Conservation (phyloP, 2,797 vertebrate genomes). For the Simalia tracyae region DNA sequence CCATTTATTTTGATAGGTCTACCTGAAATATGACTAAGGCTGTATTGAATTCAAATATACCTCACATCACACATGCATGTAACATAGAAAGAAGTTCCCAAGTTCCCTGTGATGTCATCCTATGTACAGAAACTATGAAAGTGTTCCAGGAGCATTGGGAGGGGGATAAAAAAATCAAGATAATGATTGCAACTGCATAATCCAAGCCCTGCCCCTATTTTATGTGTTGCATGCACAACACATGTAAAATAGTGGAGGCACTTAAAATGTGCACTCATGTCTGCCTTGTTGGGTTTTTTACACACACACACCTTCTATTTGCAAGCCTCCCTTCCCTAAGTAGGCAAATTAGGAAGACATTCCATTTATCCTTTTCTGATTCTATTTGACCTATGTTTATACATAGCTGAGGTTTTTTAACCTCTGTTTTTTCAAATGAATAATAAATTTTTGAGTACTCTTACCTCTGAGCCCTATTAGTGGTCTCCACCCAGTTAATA, state of each 20-base stretch:
- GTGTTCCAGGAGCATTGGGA: not conserved
- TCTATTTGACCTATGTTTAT: conserved; percentile 3
- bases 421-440: conserved; percentile 4
- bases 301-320: not conserved
- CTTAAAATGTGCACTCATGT: not conserved
- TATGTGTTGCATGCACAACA: not conserved
- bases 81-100: not conserved
- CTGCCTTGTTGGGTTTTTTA: not conserved
- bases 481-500: not conserved
- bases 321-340: not conserved
- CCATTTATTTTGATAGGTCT: not conserved
- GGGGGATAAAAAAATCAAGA: not conserved
- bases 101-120: not conserved
- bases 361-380: not conserved
- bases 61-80: not conserved
- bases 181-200: not conserved
- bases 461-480: conserved; percentile 30
- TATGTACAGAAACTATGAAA: not conserved
- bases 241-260: not conserved
- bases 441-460: conserved; percentile 28
- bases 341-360: not conserved
- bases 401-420: not conserved
- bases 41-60: not conserved
- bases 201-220: not conserved
- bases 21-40: not conserved